phyloP scores from a whole-genome alignment of 2,888 invertebrate species.

The Caenorhabditis uteleia region DNA sequence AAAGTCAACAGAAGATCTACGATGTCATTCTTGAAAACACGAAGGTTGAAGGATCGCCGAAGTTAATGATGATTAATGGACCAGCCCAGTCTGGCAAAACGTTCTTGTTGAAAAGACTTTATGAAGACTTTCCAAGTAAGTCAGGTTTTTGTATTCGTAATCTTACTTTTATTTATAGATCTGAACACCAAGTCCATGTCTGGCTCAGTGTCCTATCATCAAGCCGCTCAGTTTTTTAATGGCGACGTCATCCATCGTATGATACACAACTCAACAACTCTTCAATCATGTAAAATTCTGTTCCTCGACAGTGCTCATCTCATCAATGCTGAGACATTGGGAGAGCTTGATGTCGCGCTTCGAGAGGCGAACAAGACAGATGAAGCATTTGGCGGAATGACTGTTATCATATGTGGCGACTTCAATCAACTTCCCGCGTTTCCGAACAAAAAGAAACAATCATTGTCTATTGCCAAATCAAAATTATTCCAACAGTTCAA shows the following conservation, averaged over 20 bases:
- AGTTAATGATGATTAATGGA: too few relatives aligned
- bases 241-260: neutral
- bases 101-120: too few relatives aligned
- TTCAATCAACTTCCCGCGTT: neutral
- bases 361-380: neutral
- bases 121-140: too few relatives aligned
- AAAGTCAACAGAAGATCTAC: too few relatives aligned
- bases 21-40: too few relatives aligned
- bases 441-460: neutral
- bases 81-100: too few relatives aligned
- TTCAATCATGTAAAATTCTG: neutral
- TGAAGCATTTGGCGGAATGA: neutral
- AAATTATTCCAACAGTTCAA: neutral
- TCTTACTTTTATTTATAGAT: too few relatives aligned
- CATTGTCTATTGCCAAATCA: neutral
- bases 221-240: neutral
- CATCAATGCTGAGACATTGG: neutral
- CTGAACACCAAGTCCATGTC: too few relatives aligned
- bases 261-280: too few relatives aligned
- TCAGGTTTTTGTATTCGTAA: too few relatives aligned
- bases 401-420: neutral
- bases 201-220: too few relatives aligned
- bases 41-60: too few relatives aligned
- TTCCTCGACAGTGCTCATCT: slow-evolving; percentile 1
- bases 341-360: neutral